Percentiles rank a stretch among this genome's conserved stretches.
phyloP scores from a whole-genome alignment of 2,113 vertebrate species.

The Reinhardtius hippoglossoides region DNA sequence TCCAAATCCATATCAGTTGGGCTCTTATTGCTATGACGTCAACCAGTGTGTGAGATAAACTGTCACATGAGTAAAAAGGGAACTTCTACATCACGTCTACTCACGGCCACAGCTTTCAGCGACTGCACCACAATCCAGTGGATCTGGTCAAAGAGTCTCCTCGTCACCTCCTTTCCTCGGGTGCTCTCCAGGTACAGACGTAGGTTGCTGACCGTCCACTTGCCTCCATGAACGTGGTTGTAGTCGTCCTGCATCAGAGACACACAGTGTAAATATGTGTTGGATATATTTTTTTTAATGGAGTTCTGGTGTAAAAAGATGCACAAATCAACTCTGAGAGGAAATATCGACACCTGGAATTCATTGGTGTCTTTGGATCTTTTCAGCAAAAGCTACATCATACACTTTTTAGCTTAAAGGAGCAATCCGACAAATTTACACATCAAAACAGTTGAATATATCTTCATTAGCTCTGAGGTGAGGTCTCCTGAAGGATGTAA shows the following conservation, averaged over 20 bases:
- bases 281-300: too few relatives aligned
- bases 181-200: constrained; percentile 97
- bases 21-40: too few relatives aligned
- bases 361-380: too few relatives aligned
- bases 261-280: constrained; percentile 3
- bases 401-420: background rate
- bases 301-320: too few relatives aligned
- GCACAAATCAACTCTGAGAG: too few relatives aligned
- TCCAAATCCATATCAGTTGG: background rate
- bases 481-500: too few relatives aligned
- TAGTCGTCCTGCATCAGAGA: constrained; percentile 91
- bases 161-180: constrained; percentile 92
- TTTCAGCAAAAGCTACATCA: too few relatives aligned
- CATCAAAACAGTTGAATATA: background rate
- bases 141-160: constrained; percentile 95
- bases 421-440: background rate
- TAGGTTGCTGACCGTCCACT: constrained; percentile 97
- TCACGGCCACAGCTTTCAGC: constrained; percentile 95
- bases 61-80: too few relatives aligned
- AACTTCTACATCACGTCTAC: constrained; percentile 51
- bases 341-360: too few relatives aligned
- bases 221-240: constrained; percentile 97
- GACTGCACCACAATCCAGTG: constrained; percentile 99
- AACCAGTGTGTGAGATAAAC: too few relatives aligned
- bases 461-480: too few relatives aligned